phyloP scores from a whole-genome alignment of 2,113 vertebrate species.

The Melierax canorus region DNA sequence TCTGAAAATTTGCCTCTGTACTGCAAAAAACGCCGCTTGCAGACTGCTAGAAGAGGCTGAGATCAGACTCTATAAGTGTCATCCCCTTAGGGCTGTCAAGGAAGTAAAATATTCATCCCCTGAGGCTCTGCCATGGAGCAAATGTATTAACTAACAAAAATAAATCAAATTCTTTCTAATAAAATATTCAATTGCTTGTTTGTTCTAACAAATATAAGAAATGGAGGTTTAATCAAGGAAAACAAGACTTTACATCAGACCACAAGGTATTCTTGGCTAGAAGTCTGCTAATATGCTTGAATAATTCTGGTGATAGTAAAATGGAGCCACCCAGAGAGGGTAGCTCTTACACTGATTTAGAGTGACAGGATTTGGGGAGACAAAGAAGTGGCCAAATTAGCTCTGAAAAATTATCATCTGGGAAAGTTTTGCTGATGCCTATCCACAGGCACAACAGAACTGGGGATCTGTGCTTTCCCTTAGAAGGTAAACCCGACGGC shows the following conservation, averaged over 20 bases:
- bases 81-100: not conserved
- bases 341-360: not conserved
- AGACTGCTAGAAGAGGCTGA: not conserved
- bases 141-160: conserved; percentile 16
- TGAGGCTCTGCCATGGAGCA: not conserved
- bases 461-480: too few relatives aligned
- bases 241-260: conserved; percentile 17
- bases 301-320: conserved; percentile 7
- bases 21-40: not conserved
- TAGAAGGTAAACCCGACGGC: too few relatives aligned
- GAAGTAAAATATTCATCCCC: conserved; percentile 31
- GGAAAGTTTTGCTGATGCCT: not conserved
- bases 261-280: conserved; percentile 23
- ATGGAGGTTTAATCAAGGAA: conserved; percentile 39
- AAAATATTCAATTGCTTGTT: conserved; percentile 30
- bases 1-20: not conserved
- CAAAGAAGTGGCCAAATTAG: conserved; percentile 4
- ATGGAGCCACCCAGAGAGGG: not conserved
- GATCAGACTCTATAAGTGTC: not conserved
- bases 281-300: conserved; percentile 30
- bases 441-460: too few relatives aligned
- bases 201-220: not conserved
- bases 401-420: not conserved
- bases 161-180: not conserved
- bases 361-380: not conserved